phyloP scores from a whole-genome alignment of 2,797 vertebrate species.

The Melopsittacus undulatus region DNA sequence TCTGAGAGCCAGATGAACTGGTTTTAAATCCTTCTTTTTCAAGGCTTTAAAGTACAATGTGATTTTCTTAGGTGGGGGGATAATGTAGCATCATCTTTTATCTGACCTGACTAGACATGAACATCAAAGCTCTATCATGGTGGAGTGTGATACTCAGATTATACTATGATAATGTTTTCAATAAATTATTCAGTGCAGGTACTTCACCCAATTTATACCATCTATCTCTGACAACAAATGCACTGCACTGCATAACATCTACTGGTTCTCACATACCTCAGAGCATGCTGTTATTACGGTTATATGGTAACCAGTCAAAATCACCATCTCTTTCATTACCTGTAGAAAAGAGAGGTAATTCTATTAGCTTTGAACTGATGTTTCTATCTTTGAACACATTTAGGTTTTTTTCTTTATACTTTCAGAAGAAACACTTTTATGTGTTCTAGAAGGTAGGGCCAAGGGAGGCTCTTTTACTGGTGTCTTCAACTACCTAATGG shows the following conservation, averaged over 20 bases:
- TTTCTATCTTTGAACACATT: neutral
- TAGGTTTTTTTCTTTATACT: neutral
- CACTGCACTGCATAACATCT: neutral
- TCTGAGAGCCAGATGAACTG: neutral
- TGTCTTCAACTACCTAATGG: neutral
- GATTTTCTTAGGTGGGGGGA: neutral
- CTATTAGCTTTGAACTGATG: neutral
- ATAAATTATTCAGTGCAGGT: neutral
- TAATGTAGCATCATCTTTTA: constrained; percentile 13
- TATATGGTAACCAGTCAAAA: neutral
- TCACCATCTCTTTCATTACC: neutral
- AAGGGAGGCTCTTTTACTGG: neutral
- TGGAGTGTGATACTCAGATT: neutral
- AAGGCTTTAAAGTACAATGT: neutral
- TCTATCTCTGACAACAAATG: neutral
- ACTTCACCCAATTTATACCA: neutral
- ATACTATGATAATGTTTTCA: neutral
- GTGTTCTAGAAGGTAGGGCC: neutral
- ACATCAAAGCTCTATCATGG: constrained; percentile 8
- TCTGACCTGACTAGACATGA: neutral
- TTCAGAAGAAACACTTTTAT: neutral
- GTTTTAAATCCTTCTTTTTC: neutral
- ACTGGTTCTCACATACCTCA: neutral
- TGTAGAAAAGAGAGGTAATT: neutral
- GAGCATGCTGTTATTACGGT: neutral